Evolutionary conservation across 2,113 vertebrate species (phyloP), one percentile per base, ranked within the genome.

Genomic region (Platysternon megacephalum): DNA sequence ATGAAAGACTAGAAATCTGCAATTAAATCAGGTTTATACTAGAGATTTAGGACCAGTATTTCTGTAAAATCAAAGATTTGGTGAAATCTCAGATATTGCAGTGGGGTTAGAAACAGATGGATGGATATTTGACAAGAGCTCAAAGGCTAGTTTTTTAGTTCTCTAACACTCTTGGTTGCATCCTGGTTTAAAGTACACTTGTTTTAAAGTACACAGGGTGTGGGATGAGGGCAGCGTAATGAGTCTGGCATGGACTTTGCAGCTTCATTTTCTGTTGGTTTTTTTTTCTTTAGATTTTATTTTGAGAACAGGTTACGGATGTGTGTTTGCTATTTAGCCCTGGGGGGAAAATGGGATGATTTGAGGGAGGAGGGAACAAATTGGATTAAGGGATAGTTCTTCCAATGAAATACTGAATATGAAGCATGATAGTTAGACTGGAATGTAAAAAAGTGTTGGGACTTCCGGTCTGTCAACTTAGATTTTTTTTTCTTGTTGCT

Each of bases 381-480:
- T 11, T 72, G 1, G 2, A 2, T 83, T 49, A 12, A 93, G 16
- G 44, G 29, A 3, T 29, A 6, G 10, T 32, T 93, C 35, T n/a
- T 68, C 35, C 65, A 68, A 2, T 32, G 28, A 58, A 58, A 58
- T 10, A n/a, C n/a, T 91, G 82, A 79, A 22, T 17, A 48, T 53
- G 48, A 76, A 87, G 35, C 81, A 11, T 24, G 78, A 42, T 28
- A 4, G 5, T 24, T 26, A 46, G 42, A 68, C 46, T 11, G 16
- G 53, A 32, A 76, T 83, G 0, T 0, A 0, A 9, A 74, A 55
- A 46, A 19, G 49, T 72, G 1, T 79, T 14, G 87, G 52, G 5
- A 49, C 84, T 85, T 61, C 35, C 32, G 53, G 5, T 32, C 8
- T 1, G 5, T 83, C 82, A 17, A 0, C 1, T 2, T 76, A n/a